These are phyloP conservation scores for Epinotia bilunana DNA, from an alignment of 2,888 invertebrate genomes.

Conservation along the genomic window DNA sequence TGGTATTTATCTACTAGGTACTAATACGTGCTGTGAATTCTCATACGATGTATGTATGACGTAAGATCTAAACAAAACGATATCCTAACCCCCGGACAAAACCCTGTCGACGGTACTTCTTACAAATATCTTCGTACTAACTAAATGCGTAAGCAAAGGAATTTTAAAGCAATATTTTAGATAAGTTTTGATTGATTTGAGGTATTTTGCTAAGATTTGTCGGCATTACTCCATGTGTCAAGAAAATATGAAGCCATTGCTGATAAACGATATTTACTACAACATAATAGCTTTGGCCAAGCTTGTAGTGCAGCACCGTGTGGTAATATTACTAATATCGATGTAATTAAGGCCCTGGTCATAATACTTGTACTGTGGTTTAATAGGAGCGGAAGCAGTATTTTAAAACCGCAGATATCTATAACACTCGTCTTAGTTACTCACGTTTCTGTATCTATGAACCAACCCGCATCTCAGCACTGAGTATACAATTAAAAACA, in stretches of 20 bases:
- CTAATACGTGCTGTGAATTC: neutral
- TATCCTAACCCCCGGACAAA: neutral
- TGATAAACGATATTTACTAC: neutral
- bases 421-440: constrained; percentile 30
- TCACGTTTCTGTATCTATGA: constrained; percentile 30
- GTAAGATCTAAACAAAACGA: no score
- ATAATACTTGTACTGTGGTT: constrained; percentile 10
- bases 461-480: neutral
- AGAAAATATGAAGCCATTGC: neutral
- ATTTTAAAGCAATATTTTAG: no score
- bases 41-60: no score
- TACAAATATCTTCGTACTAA: neutral
- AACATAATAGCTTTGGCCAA: neutral
- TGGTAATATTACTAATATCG: neutral
- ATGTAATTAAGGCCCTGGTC: neutral
- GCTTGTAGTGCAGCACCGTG: neutral
- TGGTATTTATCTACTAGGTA: neutral
- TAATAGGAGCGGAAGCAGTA: constrained; percentile 36
- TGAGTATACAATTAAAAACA: neutral
- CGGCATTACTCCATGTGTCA: neutral
- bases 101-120: neutral
- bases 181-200: no score
- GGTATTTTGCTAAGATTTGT: no score
- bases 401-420: constrained; percentile 34
- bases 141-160: no score